Base-by-base conservation (phyloP, 2,888 invertebrate genomes). In the Polymixis lichenea region DNA sequence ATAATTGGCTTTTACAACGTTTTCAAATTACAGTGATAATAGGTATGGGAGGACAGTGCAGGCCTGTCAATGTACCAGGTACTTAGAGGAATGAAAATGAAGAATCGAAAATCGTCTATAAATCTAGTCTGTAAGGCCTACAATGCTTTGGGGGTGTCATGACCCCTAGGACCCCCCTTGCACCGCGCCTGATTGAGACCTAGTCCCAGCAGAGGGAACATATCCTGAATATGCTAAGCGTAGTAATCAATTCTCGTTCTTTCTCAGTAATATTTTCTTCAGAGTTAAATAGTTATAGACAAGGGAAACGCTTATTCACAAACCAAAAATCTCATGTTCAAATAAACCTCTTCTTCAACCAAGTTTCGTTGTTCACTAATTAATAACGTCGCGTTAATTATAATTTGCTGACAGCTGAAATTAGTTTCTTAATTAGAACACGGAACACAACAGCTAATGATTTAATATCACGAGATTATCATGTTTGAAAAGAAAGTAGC, bases 321-420 rank as follows among this genome's bases (percentile, higher is more conserved):
- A 77, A 62, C 28, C 17, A 56, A 56, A 56, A 56, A 28, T 62
- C 49, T n/a, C 15, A 22, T 43, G 32, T 15, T 4, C 17, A 53
- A 56, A 49, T 25, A 69, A 75, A 51, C 1, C 0, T 22, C 43
- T 28, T 46, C 38, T 32, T 25, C n/a, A 17, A 25, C n/a, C 2
- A 51, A 58, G 25, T 61, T 46, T 62, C 19, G 1, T 19, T 55
- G 55, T 65, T 7, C 7, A n/a, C 32, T 53, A 19, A 70, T 80
- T 67, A 80, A 62, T 70, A 67, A 75, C 56, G 11, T 65, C 55
- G 5, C 15, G 28, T 68, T 72, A 69, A 82, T 81, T 77, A 72
- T 32, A 70, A 70, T 82, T 77, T 62, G 72, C 69, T 73, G 82
- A 67, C 81, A 73, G 67, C 61, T 56, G 43, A 51, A 82, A 81